Evolutionary conservation across 1,140 invertebrate species (phyloP), one percentile per base, ranked within the genome.

Genomic region (Paracyclopina nana): DNA sequence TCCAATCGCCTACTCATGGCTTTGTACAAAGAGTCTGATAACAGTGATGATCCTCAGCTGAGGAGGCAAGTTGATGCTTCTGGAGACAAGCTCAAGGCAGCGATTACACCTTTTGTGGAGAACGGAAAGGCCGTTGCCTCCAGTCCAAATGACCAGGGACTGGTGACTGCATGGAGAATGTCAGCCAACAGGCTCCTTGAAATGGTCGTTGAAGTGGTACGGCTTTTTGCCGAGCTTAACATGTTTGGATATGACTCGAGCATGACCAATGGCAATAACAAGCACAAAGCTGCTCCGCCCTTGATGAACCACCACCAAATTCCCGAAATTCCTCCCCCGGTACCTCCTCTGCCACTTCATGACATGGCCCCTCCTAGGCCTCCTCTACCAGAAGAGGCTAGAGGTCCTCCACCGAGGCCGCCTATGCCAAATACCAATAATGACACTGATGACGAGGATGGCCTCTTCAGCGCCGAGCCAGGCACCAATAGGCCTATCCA

Each of bases 11-110:
- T 98, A 1, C 71, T 98, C 41, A 77, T 95, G 59, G 85, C 96
- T 0, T 90, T 87, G 9, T 87, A 91, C 59, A 83, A 92, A 60
- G 94, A 99, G 66, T 82, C 86, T 31, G 91, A 97, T 56, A 98
- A 98, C 65, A 94, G 86, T 5, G 50, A 52, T n/a, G 50, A 52
- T 44, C 18, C 3, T 25, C 8, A 14, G 11, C 40, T 52, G 12
- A 14, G 40, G 2, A 40, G 8, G 18, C 31, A 38, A 26, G 50
- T 52, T 2, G 18, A 42, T 2, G 11, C 31, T 9, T 14, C 40
- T 29, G 50, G 31, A 28, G 50, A 52, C 11, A n/a, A 16, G 6
- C 25, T 52, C 2, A 52, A 52, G 28, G 9, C 42, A 46, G 31
- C 34, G 14, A 50, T 52, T 4, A 38, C 30, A 11, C 50, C 50